Conservation (phyloP, 2,888 invertebrate genomes). For the Drosophila buzzatii region DNA sequence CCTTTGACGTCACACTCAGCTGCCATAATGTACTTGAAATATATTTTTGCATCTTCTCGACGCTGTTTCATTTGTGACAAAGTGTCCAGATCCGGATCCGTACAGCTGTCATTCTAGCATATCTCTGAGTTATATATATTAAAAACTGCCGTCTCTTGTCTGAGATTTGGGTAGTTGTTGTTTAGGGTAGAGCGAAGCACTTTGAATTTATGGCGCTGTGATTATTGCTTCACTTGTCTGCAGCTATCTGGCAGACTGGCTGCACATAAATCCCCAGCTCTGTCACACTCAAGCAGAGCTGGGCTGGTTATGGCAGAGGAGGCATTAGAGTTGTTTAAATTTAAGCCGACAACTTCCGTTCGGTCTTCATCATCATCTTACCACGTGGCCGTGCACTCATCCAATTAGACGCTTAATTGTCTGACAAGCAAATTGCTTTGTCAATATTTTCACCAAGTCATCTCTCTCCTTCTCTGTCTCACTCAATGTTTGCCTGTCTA, state of each 20-base stretch:
- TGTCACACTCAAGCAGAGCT: not conserved
- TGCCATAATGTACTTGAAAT: constrained; percentile 63
- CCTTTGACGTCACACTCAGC: constrained; percentile 8
- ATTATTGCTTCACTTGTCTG: constrained; percentile 78
- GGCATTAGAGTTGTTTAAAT: constrained; percentile 40
- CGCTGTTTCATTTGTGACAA: constrained; percentile 71
- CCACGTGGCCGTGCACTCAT: constrained; percentile 69
- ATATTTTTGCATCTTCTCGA: constrained; percentile 67
- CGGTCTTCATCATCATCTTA: constrained; percentile 8
- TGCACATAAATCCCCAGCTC: constrained; percentile 48
- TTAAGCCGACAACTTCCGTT: constrained; percentile 61
- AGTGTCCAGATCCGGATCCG: constrained; percentile 67
- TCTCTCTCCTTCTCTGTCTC: constrained; percentile 32
- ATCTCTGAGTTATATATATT: constrained; percentile 68
- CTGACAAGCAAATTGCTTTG: constrained; percentile 81
- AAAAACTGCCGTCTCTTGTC: constrained; percentile 65
- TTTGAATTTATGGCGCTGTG: constrained; percentile 70
- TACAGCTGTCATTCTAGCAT: constrained; percentile 65
- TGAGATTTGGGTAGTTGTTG: constrained; percentile 3
- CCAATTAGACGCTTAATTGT: constrained; percentile 81
- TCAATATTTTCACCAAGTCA: constrained; percentile 79
- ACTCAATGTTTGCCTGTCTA: constrained; percentile 1
- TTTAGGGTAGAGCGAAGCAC: constrained; percentile 35
- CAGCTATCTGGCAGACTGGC: constrained; percentile 55
- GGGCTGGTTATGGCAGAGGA: not conserved